Conservation (phyloP, 2,888 invertebrate species). For the Agapostemon virescens region DNA sequence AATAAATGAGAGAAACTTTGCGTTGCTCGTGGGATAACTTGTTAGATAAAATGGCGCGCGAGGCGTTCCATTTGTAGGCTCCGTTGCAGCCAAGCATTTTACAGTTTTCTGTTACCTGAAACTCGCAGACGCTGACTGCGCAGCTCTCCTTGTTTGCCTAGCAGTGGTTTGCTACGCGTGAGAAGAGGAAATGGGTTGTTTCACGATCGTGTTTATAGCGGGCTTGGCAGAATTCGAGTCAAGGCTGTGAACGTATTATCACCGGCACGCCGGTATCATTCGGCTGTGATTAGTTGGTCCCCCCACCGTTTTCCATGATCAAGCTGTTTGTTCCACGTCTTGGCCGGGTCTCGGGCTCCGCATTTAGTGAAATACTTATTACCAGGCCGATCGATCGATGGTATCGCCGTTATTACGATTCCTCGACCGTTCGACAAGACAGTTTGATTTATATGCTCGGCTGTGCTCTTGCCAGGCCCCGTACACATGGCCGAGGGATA, state of each 20-base stretch:
- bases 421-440: not conserved
- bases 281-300: constrained; percentile 20
- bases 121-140: not conserved
- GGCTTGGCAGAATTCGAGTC: constrained; percentile 45
- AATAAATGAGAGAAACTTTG: not conserved
- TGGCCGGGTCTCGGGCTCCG: not conserved
- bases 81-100: not conserved
- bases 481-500: constrained; percentile 14
- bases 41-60: not conserved
- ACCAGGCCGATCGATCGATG: not conserved
- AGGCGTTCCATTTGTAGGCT: not conserved
- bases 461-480: not conserved
- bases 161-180: not conserved
- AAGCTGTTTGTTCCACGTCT: constrained; percentile 12
- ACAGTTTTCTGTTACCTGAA: not conserved
- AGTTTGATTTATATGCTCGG: constrained; percentile 25
- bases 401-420: constrained; percentile 25
- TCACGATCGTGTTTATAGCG: constrained; percentile 41
- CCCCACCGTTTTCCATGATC: constrained; percentile 1
- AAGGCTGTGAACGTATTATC: constrained; percentile 40
- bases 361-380: constrained; percentile 32
- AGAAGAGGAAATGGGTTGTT: constrained; percentile 40
- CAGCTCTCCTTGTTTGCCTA: not conserved
- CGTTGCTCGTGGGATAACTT: not conserved
- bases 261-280: constrained; percentile 10